Conservation (phyloP, 92 coral and sea anemone genomes). For the Epizoanthus illoricatus region DNA sequence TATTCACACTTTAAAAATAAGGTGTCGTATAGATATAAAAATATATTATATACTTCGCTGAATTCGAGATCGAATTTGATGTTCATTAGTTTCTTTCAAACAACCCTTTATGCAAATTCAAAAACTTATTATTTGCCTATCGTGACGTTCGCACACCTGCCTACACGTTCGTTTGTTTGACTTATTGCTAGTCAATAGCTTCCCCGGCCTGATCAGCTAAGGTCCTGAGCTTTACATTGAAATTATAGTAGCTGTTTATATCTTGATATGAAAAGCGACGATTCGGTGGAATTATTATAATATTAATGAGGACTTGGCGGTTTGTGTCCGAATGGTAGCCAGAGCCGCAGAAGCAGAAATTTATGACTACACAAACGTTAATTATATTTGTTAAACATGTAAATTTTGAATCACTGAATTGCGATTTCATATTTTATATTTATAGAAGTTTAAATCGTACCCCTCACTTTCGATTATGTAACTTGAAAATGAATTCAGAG, state of each 20-base stretch:
- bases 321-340: neutral
- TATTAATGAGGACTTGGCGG: neutral
- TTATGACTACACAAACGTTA: no score
- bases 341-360: no score
- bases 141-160: conserved; percentile 31
- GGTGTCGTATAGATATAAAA: neutral
- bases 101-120: conserved; percentile 30
- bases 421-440: no score
- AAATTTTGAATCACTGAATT: no score
- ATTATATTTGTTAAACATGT: no score
- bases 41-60: neutral
- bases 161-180: conserved; percentile 19
- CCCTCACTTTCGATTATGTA: no score
- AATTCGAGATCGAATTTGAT: neutral
- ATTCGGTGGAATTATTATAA: neutral
- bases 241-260: neutral
- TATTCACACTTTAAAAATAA: neutral
- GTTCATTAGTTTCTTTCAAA: conserved; percentile 9
- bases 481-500: no score
- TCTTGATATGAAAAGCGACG: conserved; percentile 5
- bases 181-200: conserved; percentile 6
- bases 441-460: no score
- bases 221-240: conserved; percentile 9
- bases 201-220: neutral
- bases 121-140: neutral